Base-by-base conservation (phyloP, 2,113 vertebrate genomes). In the Emydura subglobosa region DNA sequence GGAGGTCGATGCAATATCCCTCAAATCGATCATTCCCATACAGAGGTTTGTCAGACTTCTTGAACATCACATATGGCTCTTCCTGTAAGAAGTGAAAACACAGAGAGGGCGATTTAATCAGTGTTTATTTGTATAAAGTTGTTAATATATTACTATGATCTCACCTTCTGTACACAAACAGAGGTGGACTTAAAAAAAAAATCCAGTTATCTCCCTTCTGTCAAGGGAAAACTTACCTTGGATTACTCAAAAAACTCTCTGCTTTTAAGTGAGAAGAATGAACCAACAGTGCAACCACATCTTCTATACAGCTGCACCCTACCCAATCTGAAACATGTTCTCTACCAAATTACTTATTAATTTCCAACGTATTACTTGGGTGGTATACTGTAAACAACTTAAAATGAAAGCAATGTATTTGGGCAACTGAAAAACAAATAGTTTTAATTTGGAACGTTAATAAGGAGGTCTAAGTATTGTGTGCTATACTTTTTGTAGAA, bases 41-140 rank as follows among this genome's bases (percentile, higher is more conserved):
- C 83, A 99, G 98, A 11, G 99, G 99, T 94, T 99, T 99, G 97
- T 99, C 99, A 92, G 99, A 99, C 94, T 99, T 99, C 98, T 99
- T 99, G 98, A 99, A 99, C 98, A 99, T 99, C 97, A 99, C 99
- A 87, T 99, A 99, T 14, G 99, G 99, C 97, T 99, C 99, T 97
- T 99, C 99, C 99, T 99, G 98, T 90, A 96, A 95, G 86, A 47
- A 91, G 85, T 50, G 47, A 93, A 88, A 47, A 91, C 50, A 74
- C 91, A 98, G 21, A 76, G 39, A 90, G 25, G 12, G 17, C 78
- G 10, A n/a, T 59, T 79, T n/a, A 86, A 29, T 14, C 6, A 34
- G 16, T 51, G 17, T 27, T 13, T 24, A 78, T 91, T 80, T 39
- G 50, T 53, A 51, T 21, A 68, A 34, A 44, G n/a, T 44, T 72